Conservation (phyloP, 2,113 vertebrate genomes). For the Ahaetulla prasina region DNA sequence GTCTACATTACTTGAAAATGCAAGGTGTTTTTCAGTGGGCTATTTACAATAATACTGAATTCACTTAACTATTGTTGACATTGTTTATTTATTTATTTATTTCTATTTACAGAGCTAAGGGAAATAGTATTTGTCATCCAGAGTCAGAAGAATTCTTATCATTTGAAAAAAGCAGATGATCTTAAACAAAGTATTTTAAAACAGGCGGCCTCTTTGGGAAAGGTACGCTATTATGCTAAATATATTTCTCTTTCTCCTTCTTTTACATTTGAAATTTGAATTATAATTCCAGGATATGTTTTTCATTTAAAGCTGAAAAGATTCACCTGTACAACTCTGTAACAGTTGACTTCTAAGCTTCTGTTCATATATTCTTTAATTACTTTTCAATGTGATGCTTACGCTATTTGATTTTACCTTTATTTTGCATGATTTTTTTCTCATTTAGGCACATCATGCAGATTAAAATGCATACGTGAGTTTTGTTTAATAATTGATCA, state of each 20-base stretch:
- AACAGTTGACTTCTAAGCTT: background rate
- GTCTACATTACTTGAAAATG: background rate
- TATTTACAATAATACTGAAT: background rate
- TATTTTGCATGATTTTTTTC: background rate
- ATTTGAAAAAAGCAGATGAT: conserved; percentile 81
- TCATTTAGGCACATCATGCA: background rate
- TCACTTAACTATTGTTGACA: conserved; percentile 1
- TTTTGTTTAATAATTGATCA: background rate
- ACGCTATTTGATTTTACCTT: background rate
- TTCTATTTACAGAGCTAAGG: conserved; percentile 78
- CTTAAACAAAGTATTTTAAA: conserved; percentile 76
- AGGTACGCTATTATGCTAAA: conserved; percentile 69
- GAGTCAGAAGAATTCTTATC: conserved; percentile 92
- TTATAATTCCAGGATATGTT: background rate
- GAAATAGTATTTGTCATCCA: conserved; percentile 92
- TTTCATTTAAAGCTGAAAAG: background rate
- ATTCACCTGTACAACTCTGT: background rate
- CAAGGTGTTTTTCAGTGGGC: background rate
- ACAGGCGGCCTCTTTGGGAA: conserved; percentile 73
- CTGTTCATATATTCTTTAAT: background rate
- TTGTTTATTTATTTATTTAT: conserved; percentile 34
- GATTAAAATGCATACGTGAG: background rate
- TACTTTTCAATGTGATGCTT: background rate
- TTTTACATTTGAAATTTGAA: background rate
- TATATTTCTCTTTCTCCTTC: background rate